Evolutionary conservation across 1,140 invertebrate species (phyloP).

Genomic region (Anthonomus grandis): DNA sequence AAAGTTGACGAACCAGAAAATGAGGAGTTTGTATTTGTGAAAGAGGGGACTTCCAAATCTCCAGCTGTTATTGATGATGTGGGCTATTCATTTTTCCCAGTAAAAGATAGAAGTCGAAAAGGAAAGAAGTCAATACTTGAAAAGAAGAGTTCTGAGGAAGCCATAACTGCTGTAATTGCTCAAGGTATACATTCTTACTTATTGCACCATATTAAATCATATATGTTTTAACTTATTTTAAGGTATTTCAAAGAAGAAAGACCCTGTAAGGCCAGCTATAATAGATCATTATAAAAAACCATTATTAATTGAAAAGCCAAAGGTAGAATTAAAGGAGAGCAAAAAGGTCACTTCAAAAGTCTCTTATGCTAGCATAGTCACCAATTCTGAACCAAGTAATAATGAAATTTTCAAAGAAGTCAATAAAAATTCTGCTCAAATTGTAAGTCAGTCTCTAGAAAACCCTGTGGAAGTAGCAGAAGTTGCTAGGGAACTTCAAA

Average conservation of each 20-base stretch:
- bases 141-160: slow-evolving; percentile 16
- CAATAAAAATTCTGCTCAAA: slow-evolving; percentile 11
- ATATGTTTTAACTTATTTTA: no score
- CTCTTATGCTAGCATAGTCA: slow-evolving; percentile 32
- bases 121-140: slow-evolving; percentile 18
- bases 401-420: neutral
- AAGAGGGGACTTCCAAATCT: neutral
- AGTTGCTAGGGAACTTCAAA: no score
- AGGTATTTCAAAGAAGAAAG: slow-evolving; percentile 23
- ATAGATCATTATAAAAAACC: slow-evolving; percentile 29
- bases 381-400: slow-evolving; percentile 8
- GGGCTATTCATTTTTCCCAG: slow-evolving; percentile 26
- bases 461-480: neutral
- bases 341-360: slow-evolving; percentile 30
- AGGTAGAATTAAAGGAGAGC: slow-evolving; percentile 30
- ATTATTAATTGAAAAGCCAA: neutral
- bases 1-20: slow-evolving; percentile 8
- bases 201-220: no score
- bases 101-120: slow-evolving; percentile 28
- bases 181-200: no score
- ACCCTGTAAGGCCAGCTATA: slow-evolving; percentile 19
- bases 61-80: slow-evolving; percentile 16
- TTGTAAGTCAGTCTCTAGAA: slow-evolving; percentile 15
- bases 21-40: slow-evolving; percentile 23
- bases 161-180: slow-evolving; percentile 13